Evolutionary conservation across 2,888 invertebrate species (phyloP).

Genomic region (Chesias legatella): DNA sequence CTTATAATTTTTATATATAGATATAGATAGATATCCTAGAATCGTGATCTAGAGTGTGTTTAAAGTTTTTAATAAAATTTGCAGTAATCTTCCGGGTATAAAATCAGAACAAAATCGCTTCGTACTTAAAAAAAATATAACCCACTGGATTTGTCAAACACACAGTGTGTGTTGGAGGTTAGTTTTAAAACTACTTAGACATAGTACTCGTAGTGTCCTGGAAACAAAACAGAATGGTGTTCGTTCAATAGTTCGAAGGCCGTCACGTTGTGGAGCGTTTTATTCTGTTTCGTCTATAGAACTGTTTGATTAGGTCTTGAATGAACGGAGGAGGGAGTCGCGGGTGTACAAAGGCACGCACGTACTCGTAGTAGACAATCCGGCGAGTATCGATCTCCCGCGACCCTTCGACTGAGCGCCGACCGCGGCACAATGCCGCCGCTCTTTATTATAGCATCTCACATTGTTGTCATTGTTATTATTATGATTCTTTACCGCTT

Average conservation of each 20-base stretch:
- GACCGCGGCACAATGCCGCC: slow-evolving; percentile 77
- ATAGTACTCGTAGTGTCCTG: too few species aligned
- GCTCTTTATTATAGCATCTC: slow-evolving; percentile 81
- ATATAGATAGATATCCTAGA: too few species aligned
- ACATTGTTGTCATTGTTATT: slow-evolving; percentile 82
- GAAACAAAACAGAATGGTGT: slow-evolving; percentile 2
- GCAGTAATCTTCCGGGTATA: too few species aligned
- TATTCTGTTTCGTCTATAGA: slow-evolving; percentile 25
- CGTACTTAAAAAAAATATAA: too few species aligned
- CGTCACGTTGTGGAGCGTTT: slow-evolving; percentile 21
- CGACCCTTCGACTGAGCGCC: slow-evolving; percentile 77
- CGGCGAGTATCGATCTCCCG: slow-evolving; percentile 75
- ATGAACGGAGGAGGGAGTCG: slow-evolving; percentile 57
- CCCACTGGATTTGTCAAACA: too few species aligned
- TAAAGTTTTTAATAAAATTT: too few species aligned
- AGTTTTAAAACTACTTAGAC: too few species aligned
- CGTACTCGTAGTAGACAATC: slow-evolving; percentile 67
- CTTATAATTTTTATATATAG: too few species aligned
- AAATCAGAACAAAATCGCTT: too few species aligned
- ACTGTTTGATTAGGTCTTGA: slow-evolving; percentile 61
- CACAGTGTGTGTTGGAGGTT: too few species aligned
- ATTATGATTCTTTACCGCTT: slow-evolving; percentile 81
- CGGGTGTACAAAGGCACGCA: slow-evolving; percentile 66
- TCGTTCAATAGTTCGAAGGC: slow-evolving; percentile 11
- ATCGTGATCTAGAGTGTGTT: too few species aligned